These are phyloP conservation scores for Drosophila antonietae DNA, from an alignment of 2,888 invertebrate genomes.

Conservation along the genomic window DNA sequence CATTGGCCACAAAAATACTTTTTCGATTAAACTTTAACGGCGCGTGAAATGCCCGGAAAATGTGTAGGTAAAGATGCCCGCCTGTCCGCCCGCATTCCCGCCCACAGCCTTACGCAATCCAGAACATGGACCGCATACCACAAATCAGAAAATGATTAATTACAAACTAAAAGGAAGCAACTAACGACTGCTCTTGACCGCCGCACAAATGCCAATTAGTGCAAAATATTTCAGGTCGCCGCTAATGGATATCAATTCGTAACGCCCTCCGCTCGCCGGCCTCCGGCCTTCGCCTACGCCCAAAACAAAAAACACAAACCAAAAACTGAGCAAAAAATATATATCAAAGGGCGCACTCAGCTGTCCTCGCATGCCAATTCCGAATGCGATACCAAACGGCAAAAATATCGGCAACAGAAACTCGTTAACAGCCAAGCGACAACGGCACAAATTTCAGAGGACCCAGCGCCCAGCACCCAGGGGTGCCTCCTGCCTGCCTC, in stretches of 20 bases:
- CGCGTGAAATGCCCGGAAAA: conserved; percentile 64
- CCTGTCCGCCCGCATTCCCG: background rate
- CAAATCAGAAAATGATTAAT: conserved; percentile 76
- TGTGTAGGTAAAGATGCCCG: conserved; percentile 18
- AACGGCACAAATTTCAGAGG: conserved; percentile 6
- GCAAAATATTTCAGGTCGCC: conserved; percentile 61
- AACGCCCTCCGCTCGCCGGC: conserved; percentile 16
- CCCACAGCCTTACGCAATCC: background rate
- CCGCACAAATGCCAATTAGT: conserved; percentile 64
- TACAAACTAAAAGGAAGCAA: conserved; percentile 17
- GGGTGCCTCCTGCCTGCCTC: background rate
- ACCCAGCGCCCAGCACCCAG: background rate
- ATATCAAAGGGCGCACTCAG: conserved; percentile 37
- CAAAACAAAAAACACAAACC: background rate
- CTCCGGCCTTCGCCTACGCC: background rate
- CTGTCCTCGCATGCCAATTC: conserved; percentile 21
- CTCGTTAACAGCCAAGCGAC: conserved; percentile 27
- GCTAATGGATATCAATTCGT: conserved; percentile 71
- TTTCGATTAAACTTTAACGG: conserved; percentile 79
- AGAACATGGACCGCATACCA: conserved; percentile 43
- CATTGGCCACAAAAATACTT: conserved; percentile 77
- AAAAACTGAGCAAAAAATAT: background rate
- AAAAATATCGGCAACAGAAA: conserved; percentile 14
- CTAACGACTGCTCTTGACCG: conserved; percentile 34
- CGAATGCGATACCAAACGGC: conserved; percentile 7